Percentiles rank a stretch among this genome's conserved stretches.
Evolutionary conservation across 2,113 vertebrate genomes (phyloP).

Genomic region (Nycticryphes semicollaris): DNA sequence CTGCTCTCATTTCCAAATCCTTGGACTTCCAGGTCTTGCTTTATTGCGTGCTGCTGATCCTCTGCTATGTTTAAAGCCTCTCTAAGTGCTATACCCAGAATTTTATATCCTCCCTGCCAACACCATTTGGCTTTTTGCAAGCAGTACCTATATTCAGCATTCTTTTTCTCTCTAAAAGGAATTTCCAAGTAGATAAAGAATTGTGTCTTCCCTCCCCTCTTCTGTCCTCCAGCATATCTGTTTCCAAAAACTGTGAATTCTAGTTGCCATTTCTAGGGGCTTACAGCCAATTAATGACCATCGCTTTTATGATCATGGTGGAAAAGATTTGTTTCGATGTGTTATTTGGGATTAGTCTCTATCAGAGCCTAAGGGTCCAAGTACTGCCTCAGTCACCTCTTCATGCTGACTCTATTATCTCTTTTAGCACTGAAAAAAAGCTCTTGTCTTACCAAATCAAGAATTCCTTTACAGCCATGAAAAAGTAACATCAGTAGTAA

Average conservation of each 20-base stretch:
- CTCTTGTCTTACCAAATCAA: not conserved
- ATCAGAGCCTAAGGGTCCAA: not conserved
- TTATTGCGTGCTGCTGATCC: not conserved
- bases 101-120: not conserved
- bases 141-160: not conserved
- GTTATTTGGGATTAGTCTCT: not conserved
- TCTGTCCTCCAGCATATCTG: not conserved
- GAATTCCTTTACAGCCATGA: not conserved
- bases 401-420: not conserved
- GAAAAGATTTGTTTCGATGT: not conserved
- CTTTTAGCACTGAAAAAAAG: not conserved
- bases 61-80: not conserved
- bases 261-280: not conserved
- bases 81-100: not conserved
- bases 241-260: not conserved
- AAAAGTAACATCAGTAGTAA: not conserved
- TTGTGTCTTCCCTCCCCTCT: not conserved
- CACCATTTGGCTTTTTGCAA: not conserved
- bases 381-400: not conserved
- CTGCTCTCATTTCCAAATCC: conserved; percentile 13
- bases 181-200: not conserved
- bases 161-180: not conserved
- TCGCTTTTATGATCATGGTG: not conserved
- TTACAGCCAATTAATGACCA: not conserved
- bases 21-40: not conserved